phyloP scores from a whole-genome alignment of 2,797 vertebrate species.

The Ctenopoma kingsleyae region DNA sequence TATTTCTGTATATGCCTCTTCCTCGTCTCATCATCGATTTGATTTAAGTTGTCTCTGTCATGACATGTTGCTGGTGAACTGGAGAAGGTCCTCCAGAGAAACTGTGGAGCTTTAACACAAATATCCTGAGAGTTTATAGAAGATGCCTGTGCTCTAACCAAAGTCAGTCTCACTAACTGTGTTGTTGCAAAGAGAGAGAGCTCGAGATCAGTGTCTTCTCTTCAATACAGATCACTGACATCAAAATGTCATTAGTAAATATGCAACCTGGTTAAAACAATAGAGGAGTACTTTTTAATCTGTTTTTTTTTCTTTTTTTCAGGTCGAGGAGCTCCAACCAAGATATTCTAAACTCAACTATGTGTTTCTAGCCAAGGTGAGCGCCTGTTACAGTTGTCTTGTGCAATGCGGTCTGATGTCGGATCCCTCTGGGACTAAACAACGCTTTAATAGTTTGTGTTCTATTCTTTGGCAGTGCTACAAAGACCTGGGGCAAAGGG shows the following conservation, averaged over 20 bases:
- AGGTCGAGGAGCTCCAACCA: conserved; percentile 94
- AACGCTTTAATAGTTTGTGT: not conserved
- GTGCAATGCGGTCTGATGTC: not conserved
- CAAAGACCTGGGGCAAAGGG: conserved; percentile 89
- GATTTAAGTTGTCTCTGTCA: conserved; percentile 73
- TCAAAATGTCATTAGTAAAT: not conserved
- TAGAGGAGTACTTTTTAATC: conserved; percentile 18
- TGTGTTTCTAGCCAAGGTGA: conserved; percentile 95
- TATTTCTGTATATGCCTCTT: conserved; percentile 59
- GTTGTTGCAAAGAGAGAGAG: not conserved
- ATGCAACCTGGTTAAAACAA: not conserved
- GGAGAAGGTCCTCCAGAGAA: conserved; percentile 39
- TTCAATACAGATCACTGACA: not conserved
- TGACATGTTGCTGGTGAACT: conserved; percentile 69
- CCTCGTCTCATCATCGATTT: conserved; percentile 65
- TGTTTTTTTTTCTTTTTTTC: conserved; percentile 24
- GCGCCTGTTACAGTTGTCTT: not conserved
- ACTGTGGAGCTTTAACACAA: conserved; percentile 54
- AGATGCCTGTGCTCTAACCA: conserved; percentile 21
- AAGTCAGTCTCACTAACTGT: not conserved
- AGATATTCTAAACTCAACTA: conserved; percentile 94
- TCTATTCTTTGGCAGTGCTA: conserved; percentile 86
- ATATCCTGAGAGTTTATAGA: conserved; percentile 40
- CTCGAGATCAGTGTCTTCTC: not conserved
- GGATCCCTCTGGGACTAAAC: conserved; percentile 1